Evolutionary conservation across 1,140 invertebrate species (phyloP), one percentile per base, ranked within the genome.

Genomic region (Euwallacea fornicatus): DNA sequence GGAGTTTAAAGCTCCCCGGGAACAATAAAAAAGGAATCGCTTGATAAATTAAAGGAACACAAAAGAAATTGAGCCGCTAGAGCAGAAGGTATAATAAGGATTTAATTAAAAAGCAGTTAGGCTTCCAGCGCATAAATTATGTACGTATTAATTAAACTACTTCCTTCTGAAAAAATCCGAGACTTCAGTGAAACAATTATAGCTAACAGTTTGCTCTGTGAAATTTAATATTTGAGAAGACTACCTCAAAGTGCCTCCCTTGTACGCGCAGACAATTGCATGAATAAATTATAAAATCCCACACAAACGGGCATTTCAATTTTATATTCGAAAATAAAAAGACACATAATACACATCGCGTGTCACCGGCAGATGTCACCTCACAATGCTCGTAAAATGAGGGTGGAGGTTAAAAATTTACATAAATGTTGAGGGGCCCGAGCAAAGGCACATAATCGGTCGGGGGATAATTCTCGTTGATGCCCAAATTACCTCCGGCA

Each of bases 61-160:
- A 68, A 68, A 68, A 68, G 66, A 46, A 59, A 68, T 68, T 42
- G 66, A 47, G 55, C 21, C 16, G 56, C 56, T 60, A 60, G 43
- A 60, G 66, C 66, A 46, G 55, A 68, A 68, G 55, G 55, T 68
- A 68, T 59, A 68, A 46, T 68, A 60, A 68, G 66, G 55, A 68
- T 68, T 68, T 68, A 68, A 68, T 68, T 68, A 68, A 68, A 68
- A 68, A 50, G 55, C 66, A 60, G 66, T 68, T 68, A 54, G 66
- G 66, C 56, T 59, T 60, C 42, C 56, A 13, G 21, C 7, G 60
- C 55, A 60, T 68, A 68, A 68, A 68, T 68, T 68, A 60, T 68
- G 56, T n/a, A 68, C 47, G 66, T 46, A 42, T 60, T 68, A 68
- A 68, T 68, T 68, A 68, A 68, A 59, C 8, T 21, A 66, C 65